Evolutionary conservation across 2,797 vertebrate genomes (phyloP).

Genomic region (Halcyon chelicuti): DNA sequence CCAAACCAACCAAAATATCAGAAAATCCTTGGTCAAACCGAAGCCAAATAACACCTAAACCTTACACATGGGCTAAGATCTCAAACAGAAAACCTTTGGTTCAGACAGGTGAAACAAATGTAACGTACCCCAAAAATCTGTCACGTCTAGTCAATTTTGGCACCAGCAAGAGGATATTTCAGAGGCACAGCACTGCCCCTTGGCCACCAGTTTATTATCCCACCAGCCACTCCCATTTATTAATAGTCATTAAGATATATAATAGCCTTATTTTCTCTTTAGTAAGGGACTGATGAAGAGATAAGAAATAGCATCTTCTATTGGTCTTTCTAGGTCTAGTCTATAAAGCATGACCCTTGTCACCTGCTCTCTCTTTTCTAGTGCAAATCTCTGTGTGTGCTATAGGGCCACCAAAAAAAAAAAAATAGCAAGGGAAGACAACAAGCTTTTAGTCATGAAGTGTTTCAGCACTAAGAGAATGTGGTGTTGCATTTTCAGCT

Average conservation of each 20-base stretch:
- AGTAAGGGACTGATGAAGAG: not conserved
- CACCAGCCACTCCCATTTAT: not conserved
- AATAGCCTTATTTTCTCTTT: not conserved
- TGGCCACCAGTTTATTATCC: not conserved
- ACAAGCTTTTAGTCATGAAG: not conserved
- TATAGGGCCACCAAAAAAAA: not conserved
- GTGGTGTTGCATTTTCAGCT: not conserved
- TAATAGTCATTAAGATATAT: not conserved
- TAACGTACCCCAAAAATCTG: not conserved
- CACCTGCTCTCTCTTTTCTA: not conserved
- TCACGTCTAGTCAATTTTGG: not conserved
- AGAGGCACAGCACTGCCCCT: not conserved
- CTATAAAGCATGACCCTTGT: not conserved
- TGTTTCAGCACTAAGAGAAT: not conserved
- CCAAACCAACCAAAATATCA: not conserved
- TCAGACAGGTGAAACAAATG: not conserved
- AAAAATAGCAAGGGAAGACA: not conserved
- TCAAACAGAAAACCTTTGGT: not conserved
- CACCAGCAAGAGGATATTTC: not conserved
- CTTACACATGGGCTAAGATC: not conserved
- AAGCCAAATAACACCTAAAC: not conserved
- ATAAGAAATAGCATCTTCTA: not conserved
- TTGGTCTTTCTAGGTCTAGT: not conserved
- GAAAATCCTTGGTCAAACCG: not conserved
- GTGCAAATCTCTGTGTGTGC: not conserved